Percentiles rank a stretch among this genome's conserved stretches.
Conservation (phyloP, 2,113 vertebrate genomes). For the Struthidea cinerea region DNA sequence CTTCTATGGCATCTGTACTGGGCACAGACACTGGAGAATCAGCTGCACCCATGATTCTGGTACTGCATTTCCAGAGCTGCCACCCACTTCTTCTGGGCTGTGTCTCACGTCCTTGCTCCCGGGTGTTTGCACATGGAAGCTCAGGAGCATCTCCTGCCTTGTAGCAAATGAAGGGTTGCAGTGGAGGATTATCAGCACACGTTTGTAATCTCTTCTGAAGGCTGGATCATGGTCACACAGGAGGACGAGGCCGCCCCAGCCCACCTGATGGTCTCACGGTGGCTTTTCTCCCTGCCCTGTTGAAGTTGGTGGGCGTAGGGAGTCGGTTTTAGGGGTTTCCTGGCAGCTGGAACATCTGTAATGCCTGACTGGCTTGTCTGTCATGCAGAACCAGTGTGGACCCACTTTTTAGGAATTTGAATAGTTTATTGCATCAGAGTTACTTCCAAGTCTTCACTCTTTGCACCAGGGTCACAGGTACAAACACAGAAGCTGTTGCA, state of each 20-base stretch:
- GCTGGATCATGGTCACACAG: neutral
- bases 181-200: neutral
- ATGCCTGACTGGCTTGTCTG: neutral
- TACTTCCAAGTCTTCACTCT: neutral
- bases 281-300: neutral
- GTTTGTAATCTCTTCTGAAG: neutral
- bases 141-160: neutral
- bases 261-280: fast-evolving
- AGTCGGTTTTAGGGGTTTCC: neutral
- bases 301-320: neutral
- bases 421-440: neutral
- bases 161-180: neutral
- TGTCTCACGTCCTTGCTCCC: fast-evolving
- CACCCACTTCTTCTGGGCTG: neutral
- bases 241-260: neutral
- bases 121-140: neutral
- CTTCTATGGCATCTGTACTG: neutral
- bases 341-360: neutral
- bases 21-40: neutral
- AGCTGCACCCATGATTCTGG: fast-evolving
- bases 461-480: neutral
- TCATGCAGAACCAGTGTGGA: neutral
- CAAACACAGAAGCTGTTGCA: neutral
- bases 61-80: neutral
- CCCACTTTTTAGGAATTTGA: neutral